Base-by-base conservation (phyloP, 1,140 invertebrate species). In the Dendrolimus punctatus region DNA sequence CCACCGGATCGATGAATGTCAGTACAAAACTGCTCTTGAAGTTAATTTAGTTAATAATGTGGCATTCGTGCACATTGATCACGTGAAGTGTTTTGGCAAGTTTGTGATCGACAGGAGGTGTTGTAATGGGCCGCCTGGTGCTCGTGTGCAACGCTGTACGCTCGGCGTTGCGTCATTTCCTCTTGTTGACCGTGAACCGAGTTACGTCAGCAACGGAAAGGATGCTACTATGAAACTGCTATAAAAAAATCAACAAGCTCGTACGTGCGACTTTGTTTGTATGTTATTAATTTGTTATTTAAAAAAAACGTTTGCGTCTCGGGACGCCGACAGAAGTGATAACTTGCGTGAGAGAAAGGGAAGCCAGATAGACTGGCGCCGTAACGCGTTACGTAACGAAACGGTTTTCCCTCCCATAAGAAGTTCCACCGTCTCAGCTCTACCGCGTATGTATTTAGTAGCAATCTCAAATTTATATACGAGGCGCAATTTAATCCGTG, bases 131-230 rank as follows among this genome's bases (percentile, higher is more conserved):
- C 62, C 65, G 62, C 44, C 44, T 10, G 40, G 47, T 55, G 37
- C 39, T 10, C 38, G 56, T 66, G 62, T 66, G 63, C 63, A 68
- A 60, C 57, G 58, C 37, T 49, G 47, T 53, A 40, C 42, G 64
- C 53, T 48, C 58, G 50, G 43, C 60, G 59, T 77, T 80, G 76
- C 80, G 80, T 86, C 83, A 84, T 81, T 86, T 86, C 83, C 80
- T 84, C 67, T 71, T 56, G 69, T 49, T 77, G 82, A 79, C 82
- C 82, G 74, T 85, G 82, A 85, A 82, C 80, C 58, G 68, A 39
- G 73, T 82, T 80, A 84, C 80, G 77, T 85, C 76, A 80, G 57
- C 60, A 53, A 10, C 46, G 53, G 48, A 58, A 78, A 79, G 77
- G 80, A 83, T 79, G 78, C 74, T 76, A 74, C 80, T 77, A 81